These are phyloP conservation scores for Bombus affinis DNA, from an alignment of 1,140 invertebrate species.

Conservation along the genomic window DNA sequence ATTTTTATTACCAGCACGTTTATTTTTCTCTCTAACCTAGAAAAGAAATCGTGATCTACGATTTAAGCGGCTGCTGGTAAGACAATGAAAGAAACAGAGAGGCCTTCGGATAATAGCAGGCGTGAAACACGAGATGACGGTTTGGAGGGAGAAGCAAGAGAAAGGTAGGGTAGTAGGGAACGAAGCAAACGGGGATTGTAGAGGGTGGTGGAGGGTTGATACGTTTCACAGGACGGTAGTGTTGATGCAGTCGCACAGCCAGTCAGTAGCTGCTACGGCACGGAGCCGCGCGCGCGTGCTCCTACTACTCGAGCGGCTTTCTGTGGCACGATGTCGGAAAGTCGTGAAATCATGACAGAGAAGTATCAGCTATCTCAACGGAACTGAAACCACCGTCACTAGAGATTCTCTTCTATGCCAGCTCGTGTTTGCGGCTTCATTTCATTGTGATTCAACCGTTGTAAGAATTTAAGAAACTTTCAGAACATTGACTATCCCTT, in stretches of 20 bases:
- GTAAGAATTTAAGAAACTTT: not conserved
- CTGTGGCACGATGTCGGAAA: not conserved
- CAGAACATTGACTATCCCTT: not conserved
- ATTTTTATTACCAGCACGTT: not conserved
- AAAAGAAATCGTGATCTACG: not conserved
- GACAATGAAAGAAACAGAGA: not conserved
- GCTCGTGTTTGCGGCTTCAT: too few relatives aligned
- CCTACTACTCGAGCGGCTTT: slow-evolving; percentile 28
- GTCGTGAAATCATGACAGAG: slow-evolving; percentile 37
- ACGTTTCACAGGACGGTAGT: slow-evolving; percentile 69
- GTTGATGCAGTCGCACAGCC: slow-evolving; percentile 71
- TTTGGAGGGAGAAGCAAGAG: not conserved
- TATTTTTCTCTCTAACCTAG: too few relatives aligned
- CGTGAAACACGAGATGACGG: slow-evolving; percentile 26
- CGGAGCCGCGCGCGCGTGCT: slow-evolving; percentile 67
- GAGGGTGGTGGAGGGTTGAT: slow-evolving; percentile 59
- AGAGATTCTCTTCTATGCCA: not conserved
- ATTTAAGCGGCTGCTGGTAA: not conserved
- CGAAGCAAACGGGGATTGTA: slow-evolving; percentile 15
- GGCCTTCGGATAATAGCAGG: not conserved
- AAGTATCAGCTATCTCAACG: slow-evolving; percentile 8
- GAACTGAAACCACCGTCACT: not conserved
- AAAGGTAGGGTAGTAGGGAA: slow-evolving; percentile 50
- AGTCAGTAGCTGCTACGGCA: slow-evolving; percentile 74
- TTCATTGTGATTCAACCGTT: not conserved